Evolutionary conservation across 2,113 vertebrate genomes (phyloP).

Genomic region (Ictalurus furcatus): DNA sequence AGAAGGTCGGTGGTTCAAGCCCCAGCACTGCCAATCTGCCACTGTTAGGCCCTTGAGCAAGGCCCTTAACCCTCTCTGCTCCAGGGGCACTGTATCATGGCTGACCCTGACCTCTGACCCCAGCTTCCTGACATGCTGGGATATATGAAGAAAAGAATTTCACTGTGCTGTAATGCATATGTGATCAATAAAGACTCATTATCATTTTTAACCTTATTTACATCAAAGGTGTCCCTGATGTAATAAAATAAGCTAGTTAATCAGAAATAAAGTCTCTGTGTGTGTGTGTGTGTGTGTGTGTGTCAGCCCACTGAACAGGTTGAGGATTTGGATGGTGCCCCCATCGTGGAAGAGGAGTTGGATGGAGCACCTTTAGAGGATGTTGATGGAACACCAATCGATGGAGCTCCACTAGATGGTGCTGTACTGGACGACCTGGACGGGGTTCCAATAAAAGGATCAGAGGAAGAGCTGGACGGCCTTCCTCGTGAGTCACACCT

Average conservation of each 20-base stretch:
- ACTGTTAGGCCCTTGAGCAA: too few relatives aligned
- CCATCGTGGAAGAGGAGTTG: conserved; percentile 89
- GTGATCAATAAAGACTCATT: too few relatives aligned
- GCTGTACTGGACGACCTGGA: conserved; percentile 89
- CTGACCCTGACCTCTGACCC: too few relatives aligned
- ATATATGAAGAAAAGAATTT: too few relatives aligned
- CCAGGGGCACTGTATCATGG: too few relatives aligned
- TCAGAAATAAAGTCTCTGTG: background rate
- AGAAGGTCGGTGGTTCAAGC: too few relatives aligned
- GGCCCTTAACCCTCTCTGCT: too few relatives aligned
- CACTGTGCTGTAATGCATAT: too few relatives aligned
- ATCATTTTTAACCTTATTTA: background rate
- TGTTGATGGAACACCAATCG: conserved; percentile 93
- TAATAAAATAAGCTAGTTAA: background rate
- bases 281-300: background rate
- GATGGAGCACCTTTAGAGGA: conserved; percentile 89
- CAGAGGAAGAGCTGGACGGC: conserved; percentile 97
- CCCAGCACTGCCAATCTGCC: too few relatives aligned
- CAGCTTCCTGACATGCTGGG: too few relatives aligned
- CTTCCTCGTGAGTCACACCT: conserved; percentile 83
- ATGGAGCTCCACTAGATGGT: conserved; percentile 73
- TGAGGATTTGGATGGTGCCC: conserved; percentile 92
- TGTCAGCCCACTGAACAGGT: conserved; percentile 59
- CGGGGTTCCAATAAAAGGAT: conserved; percentile 88
- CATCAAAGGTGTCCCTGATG: background rate